phyloP scores from a whole-genome alignment of 2,888 invertebrate species.

The Melanostoma scalare region DNA sequence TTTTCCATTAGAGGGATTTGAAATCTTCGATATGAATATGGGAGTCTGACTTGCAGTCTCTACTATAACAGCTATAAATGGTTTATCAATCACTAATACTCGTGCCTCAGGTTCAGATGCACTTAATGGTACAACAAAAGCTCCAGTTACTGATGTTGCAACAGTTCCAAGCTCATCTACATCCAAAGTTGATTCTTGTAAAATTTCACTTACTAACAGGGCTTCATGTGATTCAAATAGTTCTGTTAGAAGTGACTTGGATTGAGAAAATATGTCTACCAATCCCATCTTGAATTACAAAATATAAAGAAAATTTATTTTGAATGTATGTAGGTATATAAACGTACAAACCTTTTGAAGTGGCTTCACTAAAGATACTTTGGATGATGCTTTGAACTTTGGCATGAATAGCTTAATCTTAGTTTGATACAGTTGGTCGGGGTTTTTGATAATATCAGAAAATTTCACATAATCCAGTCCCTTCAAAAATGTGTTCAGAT shows the following conservation, averaged over 20 bases:
- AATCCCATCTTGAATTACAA: slow-evolving; percentile 82
- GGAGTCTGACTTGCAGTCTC: slow-evolving; percentile 82
- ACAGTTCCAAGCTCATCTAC: slow-evolving; percentile 83
- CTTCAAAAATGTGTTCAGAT: slow-evolving; percentile 78
- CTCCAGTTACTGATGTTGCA: slow-evolving; percentile 82
- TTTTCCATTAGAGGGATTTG: slow-evolving; percentile 79
- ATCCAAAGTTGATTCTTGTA: slow-evolving; percentile 83
- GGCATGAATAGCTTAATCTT: slow-evolving; percentile 72
- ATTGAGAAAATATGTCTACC: slow-evolving; percentile 81
- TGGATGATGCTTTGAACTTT: slow-evolving; percentile 72
- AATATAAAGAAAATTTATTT: neutral
- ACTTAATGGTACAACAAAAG: slow-evolving; percentile 83
- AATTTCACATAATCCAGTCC: slow-evolving; percentile 79
- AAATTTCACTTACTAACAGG: slow-evolving; percentile 81
- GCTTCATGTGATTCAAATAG: slow-evolving; percentile 40
- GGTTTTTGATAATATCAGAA: slow-evolving; percentile 70
- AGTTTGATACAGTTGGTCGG: neutral
- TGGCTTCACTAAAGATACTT: slow-evolving; percentile 62
- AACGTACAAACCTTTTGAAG: slow-evolving; percentile 72
- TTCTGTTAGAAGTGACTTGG: slow-evolving; percentile 80
- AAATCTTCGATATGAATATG: slow-evolving; percentile 83
- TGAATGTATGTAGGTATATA: neutral
- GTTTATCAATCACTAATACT: slow-evolving; percentile 78
- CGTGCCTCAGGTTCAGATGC: slow-evolving; percentile 61
- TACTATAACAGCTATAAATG: slow-evolving; percentile 83